A percentile compares a stretch with the other conserved stretches of the same genome.
Evolutionary conservation across 1,140 invertebrate species (phyloP).

Genomic region (Drosophila pectinifera): DNA sequence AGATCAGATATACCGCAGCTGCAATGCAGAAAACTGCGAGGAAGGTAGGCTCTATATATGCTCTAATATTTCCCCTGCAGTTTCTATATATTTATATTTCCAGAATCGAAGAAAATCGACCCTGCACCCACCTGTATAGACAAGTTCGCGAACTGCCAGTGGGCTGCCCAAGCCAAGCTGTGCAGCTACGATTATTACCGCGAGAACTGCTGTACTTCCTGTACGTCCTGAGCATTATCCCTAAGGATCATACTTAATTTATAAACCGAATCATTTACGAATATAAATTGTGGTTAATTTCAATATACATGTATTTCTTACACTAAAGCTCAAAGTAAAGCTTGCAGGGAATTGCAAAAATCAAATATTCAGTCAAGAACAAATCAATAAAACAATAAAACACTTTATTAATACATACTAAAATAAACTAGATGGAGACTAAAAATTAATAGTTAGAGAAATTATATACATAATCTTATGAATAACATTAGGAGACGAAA

Average conservation of each 20-base stretch:
- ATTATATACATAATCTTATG: conserved; percentile 14
- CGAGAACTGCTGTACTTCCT: conserved; percentile 89
- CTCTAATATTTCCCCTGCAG: too few relatives aligned
- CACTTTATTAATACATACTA: conserved; percentile 20
- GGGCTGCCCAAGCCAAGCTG: conserved; percentile 91
- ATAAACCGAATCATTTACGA: conserved; percentile 9
- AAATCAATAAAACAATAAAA: conserved; percentile 15
- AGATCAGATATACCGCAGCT: conserved; percentile 87
- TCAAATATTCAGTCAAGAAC: conserved; percentile 11
- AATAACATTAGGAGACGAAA: conserved; percentile 29
- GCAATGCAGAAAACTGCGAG: conserved; percentile 88
- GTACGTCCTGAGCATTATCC: conserved; percentile 36
- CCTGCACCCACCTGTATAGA: conserved; percentile 87
- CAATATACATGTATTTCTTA: conserved; percentile 23
- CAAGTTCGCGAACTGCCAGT: conserved; percentile 89
- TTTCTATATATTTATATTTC: not conserved
- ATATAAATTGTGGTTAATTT: conserved; percentile 23
- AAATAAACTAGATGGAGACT: conserved; percentile 32
- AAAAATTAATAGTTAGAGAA: conserved; percentile 17
- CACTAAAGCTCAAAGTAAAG: conserved; percentile 42
- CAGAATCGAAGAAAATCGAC: conserved; percentile 71
- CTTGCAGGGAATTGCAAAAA: conserved; percentile 43
- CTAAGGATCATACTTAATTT: conserved; percentile 32
- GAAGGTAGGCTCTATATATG: conserved; percentile 53
- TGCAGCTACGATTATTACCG: conserved; percentile 93